A percentile compares a stretch with the other conserved stretches of the same genome.
These are phyloP conservation scores for Dallia pectoralis DNA, from an alignment of 2,797 vertebrate species.

Conservation along the genomic window DNA sequence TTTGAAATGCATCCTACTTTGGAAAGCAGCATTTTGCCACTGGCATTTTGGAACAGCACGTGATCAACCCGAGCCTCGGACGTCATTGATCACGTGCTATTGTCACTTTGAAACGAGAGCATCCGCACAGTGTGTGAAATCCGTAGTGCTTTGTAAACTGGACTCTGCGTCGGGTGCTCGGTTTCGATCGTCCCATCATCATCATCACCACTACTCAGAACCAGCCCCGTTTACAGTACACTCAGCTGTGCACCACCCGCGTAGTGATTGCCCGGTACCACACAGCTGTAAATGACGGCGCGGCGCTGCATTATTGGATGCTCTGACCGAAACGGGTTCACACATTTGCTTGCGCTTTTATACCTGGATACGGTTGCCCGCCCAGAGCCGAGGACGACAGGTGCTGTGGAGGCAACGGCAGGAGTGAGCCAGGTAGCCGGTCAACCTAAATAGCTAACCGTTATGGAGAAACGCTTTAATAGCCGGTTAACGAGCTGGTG, in stretches of 20 bases:
- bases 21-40: too few relatives aligned
- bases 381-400: constrained; percentile 23
- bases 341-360: constrained; percentile 10
- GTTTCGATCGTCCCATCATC: too few relatives aligned
- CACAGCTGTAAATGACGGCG: constrained; percentile 43
- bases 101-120: too few relatives aligned
- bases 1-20: too few relatives aligned
- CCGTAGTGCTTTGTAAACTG: too few relatives aligned
- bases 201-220: background rate
- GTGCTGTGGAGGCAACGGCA: background rate
- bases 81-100: too few relatives aligned
- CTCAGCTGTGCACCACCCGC: background rate
- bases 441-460: background rate
- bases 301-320: constrained; percentile 32
- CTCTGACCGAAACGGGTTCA: constrained; percentile 22
- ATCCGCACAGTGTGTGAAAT: too few relatives aligned
- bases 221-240: background rate
- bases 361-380: constrained; percentile 32
- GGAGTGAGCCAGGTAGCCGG: background rate
- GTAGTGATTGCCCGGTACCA: constrained; percentile 19
- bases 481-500: background rate
- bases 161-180: too few relatives aligned
- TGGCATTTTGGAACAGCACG: too few relatives aligned
- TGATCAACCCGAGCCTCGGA: too few relatives aligned
- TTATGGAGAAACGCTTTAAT: background rate